A percentile compares a stretch with the other conserved stretches of the same genome.
Evolutionary conservation across 2,888 invertebrate genomes (phyloP).

Genomic region (Chloromyia formosa): DNA sequence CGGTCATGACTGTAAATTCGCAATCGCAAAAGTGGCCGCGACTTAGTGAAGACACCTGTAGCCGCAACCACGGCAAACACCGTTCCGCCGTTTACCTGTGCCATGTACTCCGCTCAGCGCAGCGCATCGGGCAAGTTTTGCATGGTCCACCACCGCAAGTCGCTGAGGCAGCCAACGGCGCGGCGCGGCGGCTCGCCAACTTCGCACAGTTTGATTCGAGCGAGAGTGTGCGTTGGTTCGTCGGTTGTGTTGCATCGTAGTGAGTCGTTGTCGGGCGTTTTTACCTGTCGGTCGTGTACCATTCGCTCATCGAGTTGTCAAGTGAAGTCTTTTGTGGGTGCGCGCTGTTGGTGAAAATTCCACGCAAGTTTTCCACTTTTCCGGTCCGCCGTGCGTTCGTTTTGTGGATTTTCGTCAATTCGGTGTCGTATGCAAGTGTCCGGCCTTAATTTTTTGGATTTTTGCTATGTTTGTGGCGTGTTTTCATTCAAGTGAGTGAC

Average conservation of each 20-base stretch:
- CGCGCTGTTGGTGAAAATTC: conserved; percentile 20
- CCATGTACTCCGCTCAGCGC: conserved; percentile 3
- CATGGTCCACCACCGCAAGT: neutral
- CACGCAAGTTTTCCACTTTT: neutral
- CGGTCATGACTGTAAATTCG: neutral
- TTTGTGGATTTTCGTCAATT: neutral
- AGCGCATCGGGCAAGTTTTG: conserved; percentile 27
- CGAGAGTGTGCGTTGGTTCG: conserved; percentile 21
- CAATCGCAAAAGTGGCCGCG: conserved; percentile 10
- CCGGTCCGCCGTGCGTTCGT: neutral
- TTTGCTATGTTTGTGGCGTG: neutral
- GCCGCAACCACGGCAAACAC: neutral
- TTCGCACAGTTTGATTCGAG: conserved; percentile 30
- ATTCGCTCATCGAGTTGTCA: conserved; percentile 1
- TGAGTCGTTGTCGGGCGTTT: conserved; percentile 28
- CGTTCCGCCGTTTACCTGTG: conserved; percentile 14
- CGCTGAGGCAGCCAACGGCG: neutral
- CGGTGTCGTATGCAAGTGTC: neutral
- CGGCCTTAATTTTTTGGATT: conserved; percentile 10
- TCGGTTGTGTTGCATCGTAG: conserved; percentile 1
- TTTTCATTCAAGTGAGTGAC: conserved; percentile 10
- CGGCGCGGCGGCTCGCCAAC: neutral
- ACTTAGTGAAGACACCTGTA: conserved; percentile 37
- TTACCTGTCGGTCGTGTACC: conserved; percentile 14
- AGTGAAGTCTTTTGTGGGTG: conserved; percentile 17